phyloP scores from a whole-genome alignment of 1,140 invertebrate genomes.

The Drosophila albomicans region DNA sequence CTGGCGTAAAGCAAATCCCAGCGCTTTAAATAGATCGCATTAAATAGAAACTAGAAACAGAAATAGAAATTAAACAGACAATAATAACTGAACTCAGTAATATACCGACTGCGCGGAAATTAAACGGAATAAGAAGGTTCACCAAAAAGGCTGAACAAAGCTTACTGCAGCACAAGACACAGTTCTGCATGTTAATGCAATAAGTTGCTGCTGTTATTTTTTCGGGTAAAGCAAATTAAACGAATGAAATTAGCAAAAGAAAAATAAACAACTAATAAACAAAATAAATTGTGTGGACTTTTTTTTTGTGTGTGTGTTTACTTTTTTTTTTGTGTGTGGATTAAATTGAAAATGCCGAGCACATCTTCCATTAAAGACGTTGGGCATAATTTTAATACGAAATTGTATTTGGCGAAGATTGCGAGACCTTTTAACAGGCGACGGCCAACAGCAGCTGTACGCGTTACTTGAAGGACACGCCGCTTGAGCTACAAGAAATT shows the following conservation, averaged over 20 bases:
- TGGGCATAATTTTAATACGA: conserved; percentile 74
- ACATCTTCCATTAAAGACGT: conserved; percentile 76
- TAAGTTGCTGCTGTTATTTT: too few relatives aligned
- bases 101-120: too few relatives aligned
- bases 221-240: conserved; percentile 55
- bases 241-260: conserved; percentile 45
- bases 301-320: not conserved
- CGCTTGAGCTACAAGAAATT: conserved; percentile 20
- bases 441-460: not conserved
- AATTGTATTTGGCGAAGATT: not conserved
- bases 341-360: conserved; percentile 56
- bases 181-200: conserved; percentile 33
- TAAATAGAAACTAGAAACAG: too few relatives aligned
- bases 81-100: too few relatives aligned
- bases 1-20: too few relatives aligned
- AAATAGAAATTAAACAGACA: too few relatives aligned
- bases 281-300: conserved; percentile 41
- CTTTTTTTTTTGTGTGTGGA: conserved; percentile 1
- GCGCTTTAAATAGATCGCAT: too few relatives aligned
- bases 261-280: conserved; percentile 35
- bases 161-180: not conserved
- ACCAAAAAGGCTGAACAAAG: too few relatives aligned
- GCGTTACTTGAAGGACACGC: conserved; percentile 12
- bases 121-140: too few relatives aligned
- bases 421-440: not conserved